A percentile compares a stretch with the other conserved stretches of the same genome.
phyloP scores from a whole-genome alignment of 1,140 invertebrate species.

The Lucilia cuprina region DNA sequence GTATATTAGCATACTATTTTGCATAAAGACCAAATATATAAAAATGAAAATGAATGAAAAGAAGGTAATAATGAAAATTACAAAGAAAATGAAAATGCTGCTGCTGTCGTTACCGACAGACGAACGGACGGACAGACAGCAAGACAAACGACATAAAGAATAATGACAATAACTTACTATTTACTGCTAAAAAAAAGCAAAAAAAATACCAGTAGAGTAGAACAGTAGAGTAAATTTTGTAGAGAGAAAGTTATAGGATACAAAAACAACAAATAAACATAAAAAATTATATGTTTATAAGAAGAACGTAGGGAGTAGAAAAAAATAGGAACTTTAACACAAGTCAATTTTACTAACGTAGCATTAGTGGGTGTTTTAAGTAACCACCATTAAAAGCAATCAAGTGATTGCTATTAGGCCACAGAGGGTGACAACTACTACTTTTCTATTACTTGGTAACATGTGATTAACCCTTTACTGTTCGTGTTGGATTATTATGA shows the following conservation, averaged over 20 bases:
- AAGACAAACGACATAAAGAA: neutral
- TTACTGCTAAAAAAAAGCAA: neutral
- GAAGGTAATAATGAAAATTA: slow-evolving; percentile 9
- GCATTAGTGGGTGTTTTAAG: slow-evolving; percentile 21
- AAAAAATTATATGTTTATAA: neutral
- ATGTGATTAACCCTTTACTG: neutral
- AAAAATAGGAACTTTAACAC: neutral
- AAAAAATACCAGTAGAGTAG: neutral
- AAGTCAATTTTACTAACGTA: neutral
- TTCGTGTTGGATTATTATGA: neutral
- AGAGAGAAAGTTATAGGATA: neutral
- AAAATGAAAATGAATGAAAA: neutral
- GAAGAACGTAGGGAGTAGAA: neutral
- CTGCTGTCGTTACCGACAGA: neutral
- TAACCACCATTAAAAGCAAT: slow-evolving; percentile 21
- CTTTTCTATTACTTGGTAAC: neutral
- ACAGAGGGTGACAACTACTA: slow-evolving; percentile 33
- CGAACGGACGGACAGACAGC: neutral
- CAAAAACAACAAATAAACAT: neutral
- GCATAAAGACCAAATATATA: slow-evolving; percentile 1
- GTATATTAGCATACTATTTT: neutral
- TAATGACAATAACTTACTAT: neutral
- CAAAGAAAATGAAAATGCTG: slow-evolving; percentile 1
- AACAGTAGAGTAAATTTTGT: neutral
- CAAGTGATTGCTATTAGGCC: slow-evolving; percentile 39